These are phyloP conservation scores for Leptinotarsa tumamoca DNA, from an alignment of 2,888 invertebrate genomes.

Conservation along the genomic window DNA sequence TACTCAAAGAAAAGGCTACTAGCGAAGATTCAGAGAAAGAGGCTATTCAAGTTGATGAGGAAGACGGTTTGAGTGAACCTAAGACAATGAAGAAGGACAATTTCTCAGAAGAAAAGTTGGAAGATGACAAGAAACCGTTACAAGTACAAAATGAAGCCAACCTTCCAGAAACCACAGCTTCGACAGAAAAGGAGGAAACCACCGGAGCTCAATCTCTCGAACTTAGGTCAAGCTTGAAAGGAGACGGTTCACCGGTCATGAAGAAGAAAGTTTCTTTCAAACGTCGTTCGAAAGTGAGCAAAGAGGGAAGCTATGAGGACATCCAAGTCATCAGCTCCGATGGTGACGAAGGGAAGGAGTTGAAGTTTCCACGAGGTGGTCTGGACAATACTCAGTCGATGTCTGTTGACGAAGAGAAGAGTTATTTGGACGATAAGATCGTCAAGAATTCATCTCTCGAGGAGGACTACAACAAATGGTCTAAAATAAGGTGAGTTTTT, in stretches of 20 bases:
- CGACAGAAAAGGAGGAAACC: slow-evolving; percentile 30
- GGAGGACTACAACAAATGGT: slow-evolving; percentile 64
- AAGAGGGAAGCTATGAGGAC: slow-evolving; percentile 55
- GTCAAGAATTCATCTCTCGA: slow-evolving; percentile 60
- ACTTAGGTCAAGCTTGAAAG: slow-evolving; percentile 54
- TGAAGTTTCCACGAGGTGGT: slow-evolving; percentile 17
- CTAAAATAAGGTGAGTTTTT: slow-evolving; percentile 63
- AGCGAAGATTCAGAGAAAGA: slow-evolving; percentile 26
- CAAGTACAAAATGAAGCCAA: slow-evolving; percentile 2
- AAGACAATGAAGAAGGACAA: slow-evolving; percentile 29
- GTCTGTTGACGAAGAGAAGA: slow-evolving; percentile 60
- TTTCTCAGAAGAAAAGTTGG: not conserved
- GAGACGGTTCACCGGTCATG: slow-evolving; percentile 53
- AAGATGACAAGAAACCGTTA: no score
- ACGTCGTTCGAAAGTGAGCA: slow-evolving; percentile 56
- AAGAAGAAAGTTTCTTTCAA: slow-evolving; percentile 66
- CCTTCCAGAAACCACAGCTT: not conserved
- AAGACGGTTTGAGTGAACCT: slow-evolving; percentile 63
- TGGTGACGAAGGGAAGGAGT: slow-evolving; percentile 36
- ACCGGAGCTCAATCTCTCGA: slow-evolving; percentile 23
- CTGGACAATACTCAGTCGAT: slow-evolving; percentile 51
- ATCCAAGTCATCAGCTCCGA: slow-evolving; percentile 43
- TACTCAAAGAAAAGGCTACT: not conserved
- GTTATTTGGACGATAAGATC: slow-evolving; percentile 59
- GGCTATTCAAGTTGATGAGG: slow-evolving; percentile 61